Conservation (phyloP, 2,113 vertebrate genomes). For the Cichladusa arquata region DNA sequence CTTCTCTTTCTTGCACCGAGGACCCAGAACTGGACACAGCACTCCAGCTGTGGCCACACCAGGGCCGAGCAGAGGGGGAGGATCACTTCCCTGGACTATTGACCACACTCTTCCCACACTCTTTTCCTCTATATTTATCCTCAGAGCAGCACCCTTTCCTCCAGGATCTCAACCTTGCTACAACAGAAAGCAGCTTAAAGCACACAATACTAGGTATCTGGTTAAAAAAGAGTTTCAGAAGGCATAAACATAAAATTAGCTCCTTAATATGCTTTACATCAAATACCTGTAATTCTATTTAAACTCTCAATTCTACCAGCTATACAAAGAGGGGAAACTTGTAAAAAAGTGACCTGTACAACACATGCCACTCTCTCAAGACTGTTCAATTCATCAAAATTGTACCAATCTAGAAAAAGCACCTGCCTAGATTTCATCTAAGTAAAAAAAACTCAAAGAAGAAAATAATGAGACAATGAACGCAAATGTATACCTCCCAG, state of each 20-base stretch:
- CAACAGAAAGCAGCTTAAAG: neutral
- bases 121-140: neutral
- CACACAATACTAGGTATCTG: too few relatives aligned
- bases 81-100: neutral
- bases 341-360: neutral
- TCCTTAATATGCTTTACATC: neutral
- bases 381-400: neutral
- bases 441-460: neutral
- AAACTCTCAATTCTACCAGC: neutral
- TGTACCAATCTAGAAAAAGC: neutral
- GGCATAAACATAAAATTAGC: neutral
- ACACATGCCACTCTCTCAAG: neutral
- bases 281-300: neutral
- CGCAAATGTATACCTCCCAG: neutral
- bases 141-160: neutral
- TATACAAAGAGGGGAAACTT: neutral
- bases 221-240: neutral
- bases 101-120: neutral
- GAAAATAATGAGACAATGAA: neutral
- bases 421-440: neutral
- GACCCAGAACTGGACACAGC: neutral
- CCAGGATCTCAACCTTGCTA: neutral
- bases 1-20: neutral
- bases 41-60: neutral
- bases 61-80: rapidly evolving